A percentile compares a stretch with the other conserved stretches of the same genome.
phyloP scores from a whole-genome alignment of 2,888 invertebrate species.

The Agonopterix alstromeriana region DNA sequence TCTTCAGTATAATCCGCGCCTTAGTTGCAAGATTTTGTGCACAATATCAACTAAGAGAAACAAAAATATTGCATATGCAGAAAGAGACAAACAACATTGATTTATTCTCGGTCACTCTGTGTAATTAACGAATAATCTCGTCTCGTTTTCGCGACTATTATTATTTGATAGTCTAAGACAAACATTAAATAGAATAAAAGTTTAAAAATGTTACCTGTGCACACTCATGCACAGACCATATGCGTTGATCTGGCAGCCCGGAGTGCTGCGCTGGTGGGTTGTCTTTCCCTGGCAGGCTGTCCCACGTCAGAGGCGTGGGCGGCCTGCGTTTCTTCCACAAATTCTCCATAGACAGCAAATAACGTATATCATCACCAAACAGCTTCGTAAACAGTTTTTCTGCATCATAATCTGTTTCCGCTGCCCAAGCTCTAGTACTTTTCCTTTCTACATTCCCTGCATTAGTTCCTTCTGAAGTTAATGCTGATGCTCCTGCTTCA shows the following conservation, averaged over 20 bases:
- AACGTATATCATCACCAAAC: slow-evolving; percentile 95
- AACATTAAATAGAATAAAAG: neutral
- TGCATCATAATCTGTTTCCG: slow-evolving; percentile 87
- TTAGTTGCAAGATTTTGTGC: no score
- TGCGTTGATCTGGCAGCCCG: slow-evolving; percentile 83
- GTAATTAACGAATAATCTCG: no score
- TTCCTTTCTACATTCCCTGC: slow-evolving; percentile 76
- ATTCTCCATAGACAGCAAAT: slow-evolving; percentile 95
- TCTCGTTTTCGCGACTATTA: no score
- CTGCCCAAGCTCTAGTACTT: slow-evolving; percentile 94
- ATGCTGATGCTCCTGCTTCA: slow-evolving; percentile 78
- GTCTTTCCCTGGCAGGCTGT: slow-evolving; percentile 78
- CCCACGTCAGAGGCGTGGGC: slow-evolving; percentile 88
- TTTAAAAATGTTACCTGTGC: slow-evolving; percentile 46
- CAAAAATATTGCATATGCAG: no score
- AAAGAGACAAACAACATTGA: no score
- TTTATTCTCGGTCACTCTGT: no score
- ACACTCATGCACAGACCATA: slow-evolving; percentile 89
- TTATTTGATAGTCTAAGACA: no score
- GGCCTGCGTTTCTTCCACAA: slow-evolving; percentile 94
- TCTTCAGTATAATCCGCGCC: no score
- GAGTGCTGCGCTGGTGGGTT: slow-evolving; percentile 54
- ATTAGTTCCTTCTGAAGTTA: slow-evolving; percentile 59
- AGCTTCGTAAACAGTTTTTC: slow-evolving; percentile 93
- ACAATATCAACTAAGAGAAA: no score